Base-by-base conservation (phyloP, 2,113 vertebrate species). In the Corapipo altera region DNA sequence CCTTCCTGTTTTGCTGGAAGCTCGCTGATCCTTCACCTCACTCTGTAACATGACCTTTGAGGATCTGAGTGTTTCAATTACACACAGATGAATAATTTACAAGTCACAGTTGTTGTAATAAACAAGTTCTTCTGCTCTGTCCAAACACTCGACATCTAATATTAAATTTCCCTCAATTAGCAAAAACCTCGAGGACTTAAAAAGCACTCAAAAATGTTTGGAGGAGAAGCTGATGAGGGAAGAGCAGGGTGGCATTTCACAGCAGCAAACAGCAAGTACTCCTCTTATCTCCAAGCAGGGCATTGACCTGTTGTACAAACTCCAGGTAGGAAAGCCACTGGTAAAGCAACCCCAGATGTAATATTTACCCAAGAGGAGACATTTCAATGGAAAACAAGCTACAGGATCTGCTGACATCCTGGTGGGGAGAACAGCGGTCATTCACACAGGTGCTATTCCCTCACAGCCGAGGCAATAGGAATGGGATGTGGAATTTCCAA, bases 341-440 rank as follows among this genome's bases (percentile, higher is more conserved):
- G 91, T 73, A 96, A 93, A 96, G 95, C 93, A 97, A 93, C 23
- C 39, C 28, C 55, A 90, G 78, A 94, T 93, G 82, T 95, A 96
- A 96, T 97, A 96, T 97, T 97, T 97, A 93, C 97, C 90, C 28
- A 97, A 97, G 82, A 95, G 35, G 80, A 96, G 91, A 69, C 37
- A 96, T 96, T 96, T 91, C 80, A 82, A 27, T 96, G 85, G 79
- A 96, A 97, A 97, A 97, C 95, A 97, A 95, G 43, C 95, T 85
- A n/a, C 87, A 93, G 87, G 89, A 83, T 95, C 87, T 96, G 95
- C 85, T 97, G 97, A 96, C 75, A 94, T 80, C 62, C 88, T 78
- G 12, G 35, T 94, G 73, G 93, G 83, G 48, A 93, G 66, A 95
- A 91, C 82, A 93, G 78, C 17, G 46, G 88, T 70, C 89, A 93